Base-by-base conservation (phyloP, 2,797 vertebrate species). In the Peromyscus attwateri region DNA sequence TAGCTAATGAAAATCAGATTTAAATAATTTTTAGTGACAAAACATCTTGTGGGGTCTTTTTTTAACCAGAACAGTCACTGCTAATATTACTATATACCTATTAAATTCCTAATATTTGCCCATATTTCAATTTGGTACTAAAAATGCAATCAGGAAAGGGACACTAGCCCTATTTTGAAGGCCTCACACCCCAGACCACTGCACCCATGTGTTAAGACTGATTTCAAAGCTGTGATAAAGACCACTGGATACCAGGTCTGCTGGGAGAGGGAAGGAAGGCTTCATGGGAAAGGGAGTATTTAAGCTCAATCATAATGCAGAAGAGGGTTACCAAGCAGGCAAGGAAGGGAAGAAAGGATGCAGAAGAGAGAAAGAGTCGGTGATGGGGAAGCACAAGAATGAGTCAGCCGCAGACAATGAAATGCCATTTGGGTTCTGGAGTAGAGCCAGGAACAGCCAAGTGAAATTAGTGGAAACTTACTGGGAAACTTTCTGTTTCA, bases 121-220 rank as follows among this genome's bases (percentile, higher is more conserved):
- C 40, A 27, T 79, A 34, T 49, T 92, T 77, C 29, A 77, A 62
- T 62, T 88, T 0, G 13, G 37, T 7, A 57, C 31, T 75, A 70
- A 88, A 89, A 95, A 85, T 16, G 7, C 77, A 70, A 90, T 29
- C 77, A 76, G 70, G 68, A 94, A 80, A 94, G 75, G 60, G 81
- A 57, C 9, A 43, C 5, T 55, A 34, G n/a, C 5, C 17, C 34
- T 79, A 1, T 16, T 12, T 46, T 75, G 46, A 68, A 55, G 52
- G 6, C 21, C 21, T 49, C 37, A 29, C 10, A 8, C 8, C 2
- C 37, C 79, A 70, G 84, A 75, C 37, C 46, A 31, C 49, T n/a
- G 27, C 9, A 68, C 10, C 46, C n/a, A 10, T 4, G 60, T 40
- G 7, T 66, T 81, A 68, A 57, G 8, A 62, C 23, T 16, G 46